Evolutionary conservation across 2,888 invertebrate species (phyloP).

Genomic region (Sarcophaga subvicina): DNA sequence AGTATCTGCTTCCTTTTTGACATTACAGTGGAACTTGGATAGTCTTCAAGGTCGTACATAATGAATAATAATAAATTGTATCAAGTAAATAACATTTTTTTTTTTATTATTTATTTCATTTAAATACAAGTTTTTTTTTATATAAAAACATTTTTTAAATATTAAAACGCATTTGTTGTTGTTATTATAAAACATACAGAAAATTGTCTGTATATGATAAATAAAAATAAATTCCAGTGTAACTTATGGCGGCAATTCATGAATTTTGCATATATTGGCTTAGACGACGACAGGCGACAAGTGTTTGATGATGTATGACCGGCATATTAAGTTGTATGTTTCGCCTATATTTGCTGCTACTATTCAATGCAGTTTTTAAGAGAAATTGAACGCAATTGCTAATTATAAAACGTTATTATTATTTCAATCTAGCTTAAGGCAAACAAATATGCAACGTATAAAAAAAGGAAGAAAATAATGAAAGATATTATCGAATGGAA

Average conservation of each 20-base stretch:
- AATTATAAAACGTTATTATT: constrained; percentile 10
- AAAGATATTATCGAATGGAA: neutral
- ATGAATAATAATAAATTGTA: constrained; percentile 20
- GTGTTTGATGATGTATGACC: constrained; percentile 3
- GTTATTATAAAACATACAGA: constrained; percentile 11
- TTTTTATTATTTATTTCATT: neutral
- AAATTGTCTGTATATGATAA: neutral
- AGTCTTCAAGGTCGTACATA: constrained; percentile 41
- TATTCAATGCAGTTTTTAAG: neutral
- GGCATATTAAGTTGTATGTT: constrained; percentile 39
- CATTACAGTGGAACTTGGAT: constrained; percentile 1
- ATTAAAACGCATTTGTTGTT: constrained; percentile 46
- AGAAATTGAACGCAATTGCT: constrained; percentile 30
- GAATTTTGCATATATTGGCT: constrained; percentile 41
- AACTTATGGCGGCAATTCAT: constrained; percentile 38
- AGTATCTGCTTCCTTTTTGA: constrained; percentile 7
- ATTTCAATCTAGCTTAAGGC: neutral
- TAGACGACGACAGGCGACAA: constrained; percentile 23
- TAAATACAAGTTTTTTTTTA: neutral
- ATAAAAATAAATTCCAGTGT: constrained; percentile 19
- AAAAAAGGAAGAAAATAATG: neutral
- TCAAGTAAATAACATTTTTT: neutral
- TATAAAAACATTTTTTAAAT: constrained; percentile 12
- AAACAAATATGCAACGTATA: neutral
- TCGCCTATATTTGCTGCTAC: neutral